These are phyloP conservation scores for Lamprotornis superbus DNA, from an alignment of 2,113 vertebrate species.

Conservation along the genomic window DNA sequence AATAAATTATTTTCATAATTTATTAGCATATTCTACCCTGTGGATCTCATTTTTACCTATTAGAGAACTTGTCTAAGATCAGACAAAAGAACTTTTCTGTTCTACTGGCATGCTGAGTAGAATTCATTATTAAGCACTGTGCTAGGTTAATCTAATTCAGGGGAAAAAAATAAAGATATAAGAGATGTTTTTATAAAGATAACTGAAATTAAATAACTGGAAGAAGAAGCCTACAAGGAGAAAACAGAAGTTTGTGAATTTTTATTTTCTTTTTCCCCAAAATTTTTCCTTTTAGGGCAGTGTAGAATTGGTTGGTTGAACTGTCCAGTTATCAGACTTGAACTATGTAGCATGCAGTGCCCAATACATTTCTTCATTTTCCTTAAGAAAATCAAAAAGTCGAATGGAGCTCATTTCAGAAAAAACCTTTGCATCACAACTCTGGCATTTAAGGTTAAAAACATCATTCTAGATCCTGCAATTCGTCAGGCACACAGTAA, in stretches of 20 bases:
- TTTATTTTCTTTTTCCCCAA: background rate
- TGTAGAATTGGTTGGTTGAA: background rate
- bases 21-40: conserved; percentile 36
- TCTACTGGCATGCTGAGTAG: conserved; percentile 5
- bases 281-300: background rate
- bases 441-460: background rate
- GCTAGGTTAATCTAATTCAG: conserved; percentile 41
- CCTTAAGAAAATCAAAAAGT: background rate
- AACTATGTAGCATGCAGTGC: accelerated
- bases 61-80: conserved; percentile 49
- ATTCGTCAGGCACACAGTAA: background rate
- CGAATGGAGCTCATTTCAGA: background rate
- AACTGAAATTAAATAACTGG: background rate
- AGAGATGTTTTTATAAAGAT: background rate
- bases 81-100: conserved; percentile 47
- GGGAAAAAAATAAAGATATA: background rate
- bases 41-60: conserved; percentile 65
- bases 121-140: conserved; percentile 40
- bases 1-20: conserved; percentile 37
- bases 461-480: background rate
- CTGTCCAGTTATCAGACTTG: background rate
- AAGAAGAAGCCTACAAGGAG: background rate
- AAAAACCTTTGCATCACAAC: background rate
- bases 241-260: background rate
- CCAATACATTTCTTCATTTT: background rate